Base-by-base conservation (phyloP, 2,888 invertebrate genomes). In the Heteropelma amictum region DNA sequence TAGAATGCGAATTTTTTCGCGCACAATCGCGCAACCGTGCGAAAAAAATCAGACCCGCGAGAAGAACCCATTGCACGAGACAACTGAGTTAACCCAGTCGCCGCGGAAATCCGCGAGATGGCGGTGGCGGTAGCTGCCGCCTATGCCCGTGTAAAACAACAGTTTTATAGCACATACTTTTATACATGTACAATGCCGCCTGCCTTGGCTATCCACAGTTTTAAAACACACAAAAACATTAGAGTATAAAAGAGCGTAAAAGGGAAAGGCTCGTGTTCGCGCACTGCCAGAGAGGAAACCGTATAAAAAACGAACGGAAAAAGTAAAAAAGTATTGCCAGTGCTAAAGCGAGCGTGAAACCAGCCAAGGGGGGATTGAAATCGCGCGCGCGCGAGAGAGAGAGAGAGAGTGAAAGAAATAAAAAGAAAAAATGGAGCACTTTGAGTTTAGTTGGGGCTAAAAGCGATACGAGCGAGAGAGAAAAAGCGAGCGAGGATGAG, bases 261-360 rank as follows among this genome's bases (percentile, higher is more conserved):
- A 73, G 35, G n/a, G 67, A 65, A 70, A 49, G 72, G 56, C 64
- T 72, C 68, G 72, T 65, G 71, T 69, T 56, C 47, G n/a, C n/a
- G n/a, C n/a, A n/a, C n/a, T n/a, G n/a, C 38, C 56, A 64, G 71
- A 35, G 21, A 64, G 61, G 65, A 61, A 76, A 77, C 54, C 63
- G 65, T 38, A 78, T 1, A 35, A 35, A 38, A 64, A 75, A 54
- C 64, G 40, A 51, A 21, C 68, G 28, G 14, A 69, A 51, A 47
- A 75, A 70, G 58, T 51, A 65, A 64, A 65, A 74, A 68, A 42
- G 60, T 56, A 56, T 65, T 58, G 56, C 60, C 47, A 60, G 67
- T 73, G 70, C 42, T 45, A 71, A 61, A 76, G 67, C 63, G 61
- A 72, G 76, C 71, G 76, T 68, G 76, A 72, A 71, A 72, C 65